Conservation (phyloP, 37 sponge, comb jelly and placozoan species). For the Chondrilla cf. caribensis region DNA sequence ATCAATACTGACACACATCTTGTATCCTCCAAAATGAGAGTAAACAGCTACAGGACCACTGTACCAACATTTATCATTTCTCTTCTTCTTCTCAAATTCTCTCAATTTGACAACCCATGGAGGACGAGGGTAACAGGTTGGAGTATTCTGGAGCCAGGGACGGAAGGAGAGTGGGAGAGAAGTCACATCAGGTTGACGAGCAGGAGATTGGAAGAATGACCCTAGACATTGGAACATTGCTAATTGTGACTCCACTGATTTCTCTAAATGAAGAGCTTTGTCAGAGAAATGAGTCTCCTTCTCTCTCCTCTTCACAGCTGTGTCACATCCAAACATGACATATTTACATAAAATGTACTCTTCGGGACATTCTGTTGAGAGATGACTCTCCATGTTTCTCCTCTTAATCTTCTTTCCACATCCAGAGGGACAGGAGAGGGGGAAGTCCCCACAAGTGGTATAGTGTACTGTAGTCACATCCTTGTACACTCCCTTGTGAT, state of each 20-base stretch:
- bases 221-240: too few species aligned
- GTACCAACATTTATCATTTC: slow-evolving; percentile 9
- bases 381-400: not conserved
- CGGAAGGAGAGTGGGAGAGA: not conserved
- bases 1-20: slow-evolving; percentile 27
- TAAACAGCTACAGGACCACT: slow-evolving; percentile 29
- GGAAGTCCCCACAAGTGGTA: not conserved
- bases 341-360: not conserved
- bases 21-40: slow-evolving; percentile 35
- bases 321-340: not conserved
- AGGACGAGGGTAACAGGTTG: slow-evolving; percentile 18
- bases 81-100: slow-evolving; percentile 3
- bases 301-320: not conserved
- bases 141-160: slow-evolving; percentile 11
- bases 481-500: not conserved
- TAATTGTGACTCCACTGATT: not conserved
- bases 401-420: not conserved
- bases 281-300: not conserved
- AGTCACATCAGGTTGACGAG: too few species aligned
- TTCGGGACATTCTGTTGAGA: not conserved
- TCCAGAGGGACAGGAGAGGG: slow-evolving; percentile 1
- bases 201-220: too few species aligned
- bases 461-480: not conserved
- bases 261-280: not conserved
- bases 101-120: slow-evolving; percentile 15